Base-by-base conservation (phyloP, 2,113 vertebrate genomes). In the Phyllostomus hastatus region DNA sequence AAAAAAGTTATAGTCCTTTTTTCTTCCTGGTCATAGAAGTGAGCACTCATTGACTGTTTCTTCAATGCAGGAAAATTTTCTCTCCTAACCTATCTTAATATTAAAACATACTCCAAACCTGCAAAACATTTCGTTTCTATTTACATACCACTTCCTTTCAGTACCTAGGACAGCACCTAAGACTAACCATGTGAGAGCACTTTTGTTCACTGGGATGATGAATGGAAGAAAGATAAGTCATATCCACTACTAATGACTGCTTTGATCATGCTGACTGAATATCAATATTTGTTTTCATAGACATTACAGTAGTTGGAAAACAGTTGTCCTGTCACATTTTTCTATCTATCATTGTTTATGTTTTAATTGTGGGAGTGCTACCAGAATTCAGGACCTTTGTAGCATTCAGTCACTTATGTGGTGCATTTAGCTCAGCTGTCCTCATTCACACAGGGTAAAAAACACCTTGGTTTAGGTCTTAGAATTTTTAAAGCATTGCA, bases 301-400 rank as follows among this genome's bases (percentile, higher is more conserved):
- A 89, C 10, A 73, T 87, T 79, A 93, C 3, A 88, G 80, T 78
- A 88, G 66, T 81, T 95, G 54, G 33, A 92, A 94, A 91, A 94
- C 24, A 10, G 28, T 0, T 93, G 43, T 17, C 33, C 7, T 41
- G 33, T 57, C 66, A 95, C 4, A 80, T 48, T 86, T 67, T 93
- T 93, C 46, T 91, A 83, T 73, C 33, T 54, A 31, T 90, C 46
- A 88, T 10, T 59, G 20, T 41, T 81, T 86, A 92, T 78, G 33
- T 93, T 59, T 78, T 94, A 93, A 87, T 93, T 95, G 94, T 48
- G 33, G 2, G 92, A 82, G 24, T 70, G 79, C 92, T 83, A 86
- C 73, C 91, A 95, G 90, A 97, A 88, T 94, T 57, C 46, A 96
- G 92, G 43, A 52, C 93, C 93, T 96, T 96, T 82, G 59, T 80